Evolutionary conservation across 1,140 invertebrate genomes (phyloP), one percentile per base, ranked within the genome.

Genomic region (Drosophila lini): DNA sequence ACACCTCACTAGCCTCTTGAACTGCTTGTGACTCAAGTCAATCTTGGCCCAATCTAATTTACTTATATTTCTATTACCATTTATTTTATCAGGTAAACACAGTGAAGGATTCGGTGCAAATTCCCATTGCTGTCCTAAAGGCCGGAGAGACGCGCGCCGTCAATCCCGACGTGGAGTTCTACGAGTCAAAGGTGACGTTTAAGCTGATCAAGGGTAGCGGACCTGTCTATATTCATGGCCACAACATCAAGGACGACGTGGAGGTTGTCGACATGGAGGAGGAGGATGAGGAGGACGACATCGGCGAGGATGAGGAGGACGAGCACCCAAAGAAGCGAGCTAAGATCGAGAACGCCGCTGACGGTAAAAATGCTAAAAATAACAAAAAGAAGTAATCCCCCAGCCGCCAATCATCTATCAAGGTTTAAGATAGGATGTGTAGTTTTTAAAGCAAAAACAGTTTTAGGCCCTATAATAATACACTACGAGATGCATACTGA

Each of bases 141-240:
- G 95, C 95, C 60, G 96, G 96, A 8, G 95, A 96, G 86, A 94
- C 95, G 32, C 94, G 95, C 85, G 96, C 97, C 92, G 95, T 96
- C 40, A 94, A 96, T 80, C 93, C 97, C 48, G 96, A 97, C 92
- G 94, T 97, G 50, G 96, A 96, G 91, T 97, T 97, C 92, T 96
- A 96, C 9, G 96, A 97, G 93, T 95, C 96, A 59, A 96, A 96
- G 58, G 96, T 97, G 44, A 96, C 96, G 45, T 97, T 97, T 91
- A 96, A 95, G 75, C 94, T 97, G 59, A 94, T 96, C 59, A 91
- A 94, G 93, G 94, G 94, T 34, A 93, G 93, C 61, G 96, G 96
- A 22, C 96, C 96, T 8, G 95, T 97, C 59, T 96, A 97, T 81
- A 94, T 97, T 90, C 95, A 97, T 81, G 96, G 96, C 25, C 96